Evolutionary conservation across 2,888 invertebrate genomes (phyloP).

Genomic region (Cheilosia scutellata): DNA sequence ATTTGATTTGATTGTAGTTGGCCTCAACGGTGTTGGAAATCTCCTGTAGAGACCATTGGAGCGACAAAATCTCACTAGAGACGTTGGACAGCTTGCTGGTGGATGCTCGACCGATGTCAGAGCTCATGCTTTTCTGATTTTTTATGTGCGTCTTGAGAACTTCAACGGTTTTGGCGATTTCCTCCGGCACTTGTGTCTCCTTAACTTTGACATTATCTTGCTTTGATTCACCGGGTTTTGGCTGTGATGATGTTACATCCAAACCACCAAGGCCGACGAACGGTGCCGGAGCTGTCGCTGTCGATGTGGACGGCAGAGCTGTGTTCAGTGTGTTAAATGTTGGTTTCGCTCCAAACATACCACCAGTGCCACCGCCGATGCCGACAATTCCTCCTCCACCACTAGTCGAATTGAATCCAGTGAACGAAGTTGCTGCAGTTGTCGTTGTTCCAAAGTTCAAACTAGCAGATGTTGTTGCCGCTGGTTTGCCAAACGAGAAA

Average conservation of each 20-base stretch:
- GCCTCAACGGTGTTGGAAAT: conserved; percentile 82
- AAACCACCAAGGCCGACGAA: conserved; percentile 83
- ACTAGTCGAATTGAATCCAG: conserved; percentile 46
- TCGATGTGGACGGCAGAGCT: conserved; percentile 69
- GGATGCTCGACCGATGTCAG: conserved; percentile 91
- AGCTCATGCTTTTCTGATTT: conserved; percentile 92
- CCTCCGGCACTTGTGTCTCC: conserved; percentile 88
- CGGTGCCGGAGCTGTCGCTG: conserved; percentile 78
- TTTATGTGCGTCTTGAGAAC: conserved; percentile 93
- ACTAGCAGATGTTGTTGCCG: conserved; percentile 80
- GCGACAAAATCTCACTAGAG: conserved; percentile 80
- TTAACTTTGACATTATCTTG: conserved; percentile 83
- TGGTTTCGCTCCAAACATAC: conserved; percentile 80
- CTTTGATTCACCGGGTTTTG: conserved; percentile 82
- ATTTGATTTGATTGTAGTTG: conserved; percentile 83
- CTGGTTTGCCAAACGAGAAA: conserved; percentile 79
- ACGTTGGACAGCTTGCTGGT: conserved; percentile 83
- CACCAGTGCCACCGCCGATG: conserved; percentile 66
- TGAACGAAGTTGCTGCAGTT: conserved; percentile 80
- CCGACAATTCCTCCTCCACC: conserved; percentile 57
- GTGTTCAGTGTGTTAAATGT: conserved; percentile 68
- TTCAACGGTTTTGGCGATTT: conserved; percentile 91
- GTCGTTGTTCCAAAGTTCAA: conserved; percentile 81
- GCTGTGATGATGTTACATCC: conserved; percentile 83
- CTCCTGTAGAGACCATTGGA: conserved; percentile 81